Percentiles rank a stretch among this genome's conserved stretches.
phyloP scores from a whole-genome alignment of 2,113 vertebrate species.

The Ceuthmochares aereus region DNA sequence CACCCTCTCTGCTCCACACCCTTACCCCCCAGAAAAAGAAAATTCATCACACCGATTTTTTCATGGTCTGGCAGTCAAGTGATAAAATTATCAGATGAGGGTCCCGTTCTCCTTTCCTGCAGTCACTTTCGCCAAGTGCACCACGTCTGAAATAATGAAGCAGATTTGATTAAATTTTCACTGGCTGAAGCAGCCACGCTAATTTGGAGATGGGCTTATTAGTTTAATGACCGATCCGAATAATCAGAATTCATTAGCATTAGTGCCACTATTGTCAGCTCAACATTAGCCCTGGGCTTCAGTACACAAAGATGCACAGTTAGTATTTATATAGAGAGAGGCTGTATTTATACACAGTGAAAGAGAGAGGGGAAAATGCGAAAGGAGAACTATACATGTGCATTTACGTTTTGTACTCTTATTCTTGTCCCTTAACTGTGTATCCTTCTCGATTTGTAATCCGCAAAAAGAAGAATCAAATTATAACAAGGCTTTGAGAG shows the following conservation, averaged over 20 bases:
- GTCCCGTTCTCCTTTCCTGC: constrained; percentile 61
- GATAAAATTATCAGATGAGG: constrained; percentile 78
- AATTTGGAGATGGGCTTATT: constrained; percentile 96
- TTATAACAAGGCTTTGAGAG: not conserved
- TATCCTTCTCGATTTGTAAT: not conserved
- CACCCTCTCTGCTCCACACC: constrained; percentile 56
- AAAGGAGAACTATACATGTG: not conserved
- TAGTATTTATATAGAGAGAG: constrained; percentile 44
- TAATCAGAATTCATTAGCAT: constrained; percentile 98
- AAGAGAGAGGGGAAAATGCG: not conserved
- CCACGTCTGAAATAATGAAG: constrained; percentile 79
- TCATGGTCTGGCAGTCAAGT: constrained; percentile 79
- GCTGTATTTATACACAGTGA: constrained; percentile 38
- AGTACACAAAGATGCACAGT: constrained; percentile 53
- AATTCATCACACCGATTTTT: constrained; percentile 77
- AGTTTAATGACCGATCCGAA: constrained; percentile 95
- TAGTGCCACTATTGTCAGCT: constrained; percentile 84
- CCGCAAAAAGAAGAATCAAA: not conserved
- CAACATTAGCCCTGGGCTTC: constrained; percentile 85
- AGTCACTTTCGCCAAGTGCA: constrained; percentile 73
- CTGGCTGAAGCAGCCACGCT: constrained; percentile 78
- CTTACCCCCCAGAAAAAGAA: constrained; percentile 54
- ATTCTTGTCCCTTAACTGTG: not conserved
- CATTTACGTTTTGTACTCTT: constrained; percentile 7
- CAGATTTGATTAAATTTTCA: constrained; percentile 77